Evolutionary conservation across 2,113 vertebrate species (phyloP).

Genomic region (Nipponia nippon): DNA sequence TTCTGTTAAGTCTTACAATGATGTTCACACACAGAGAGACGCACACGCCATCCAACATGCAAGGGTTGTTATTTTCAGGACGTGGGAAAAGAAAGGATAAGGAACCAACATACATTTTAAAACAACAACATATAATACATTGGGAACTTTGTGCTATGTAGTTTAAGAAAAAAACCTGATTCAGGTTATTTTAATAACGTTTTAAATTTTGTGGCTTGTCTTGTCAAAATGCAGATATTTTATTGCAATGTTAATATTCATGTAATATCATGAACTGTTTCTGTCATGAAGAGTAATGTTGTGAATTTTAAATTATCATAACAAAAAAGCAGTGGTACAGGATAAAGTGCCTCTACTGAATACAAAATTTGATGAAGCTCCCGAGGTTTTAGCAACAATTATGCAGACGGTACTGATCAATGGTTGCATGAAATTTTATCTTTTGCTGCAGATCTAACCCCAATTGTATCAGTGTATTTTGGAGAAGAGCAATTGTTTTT

Average conservation of each 20-base stretch:
- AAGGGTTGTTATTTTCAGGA: constrained; percentile 7
- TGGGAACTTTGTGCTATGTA: not conserved
- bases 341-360: not conserved
- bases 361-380: not conserved
- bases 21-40: not conserved
- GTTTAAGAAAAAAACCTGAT: not conserved
- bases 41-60: not conserved
- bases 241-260: not conserved
- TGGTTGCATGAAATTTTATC: not conserved
- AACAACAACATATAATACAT: not conserved
- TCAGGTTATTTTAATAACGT: not conserved
- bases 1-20: constrained; percentile 45
- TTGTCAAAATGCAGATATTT: not conserved
- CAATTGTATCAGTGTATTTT: not conserved
- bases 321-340: not conserved
- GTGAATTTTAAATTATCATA: not conserved
- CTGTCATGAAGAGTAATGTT: not conserved
- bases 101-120: not conserved
- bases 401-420: not conserved
- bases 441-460: not conserved
- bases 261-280: not conserved
- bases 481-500: not conserved
- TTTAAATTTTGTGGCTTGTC: not conserved
- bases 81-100: not conserved
- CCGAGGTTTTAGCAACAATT: not conserved